phyloP scores from a whole-genome alignment of 2,888 invertebrate species.

The Incurvaria masculella region DNA sequence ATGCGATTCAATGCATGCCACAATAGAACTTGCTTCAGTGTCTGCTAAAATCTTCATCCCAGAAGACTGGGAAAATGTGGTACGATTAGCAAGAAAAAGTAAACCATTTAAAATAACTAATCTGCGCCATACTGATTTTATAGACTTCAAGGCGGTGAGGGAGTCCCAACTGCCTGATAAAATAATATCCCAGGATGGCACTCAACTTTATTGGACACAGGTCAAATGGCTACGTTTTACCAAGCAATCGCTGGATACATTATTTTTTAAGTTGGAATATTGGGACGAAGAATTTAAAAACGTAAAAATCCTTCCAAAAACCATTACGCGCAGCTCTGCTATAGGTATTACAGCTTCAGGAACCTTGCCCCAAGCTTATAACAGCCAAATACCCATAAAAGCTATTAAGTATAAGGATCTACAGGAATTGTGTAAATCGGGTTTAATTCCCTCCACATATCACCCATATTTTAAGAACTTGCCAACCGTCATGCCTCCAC shows the following conservation, averaged over 20 bases:
- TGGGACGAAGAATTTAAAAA: not conserved
- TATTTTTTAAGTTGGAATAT: not conserved
- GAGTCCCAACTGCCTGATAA: constrained; percentile 1
- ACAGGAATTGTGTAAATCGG: too few species aligned
- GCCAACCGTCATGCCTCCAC: too few species aligned
- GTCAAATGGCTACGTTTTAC: constrained; percentile 7
- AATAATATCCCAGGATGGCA: constrained; percentile 2
- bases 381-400: not conserved
- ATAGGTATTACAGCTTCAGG: not conserved
- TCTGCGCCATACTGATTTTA: not conserved
- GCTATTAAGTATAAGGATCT: not conserved
- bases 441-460: too few species aligned
- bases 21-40: too few species aligned
- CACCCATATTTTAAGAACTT: too few species aligned
- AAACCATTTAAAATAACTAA: not conserved
- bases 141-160: not conserved
- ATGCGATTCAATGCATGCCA: too few species aligned
- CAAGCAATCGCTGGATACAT: constrained; percentile 1
- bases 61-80: not conserved
- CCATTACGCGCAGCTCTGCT: not conserved
- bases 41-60: too few species aligned
- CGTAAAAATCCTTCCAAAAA: not conserved
- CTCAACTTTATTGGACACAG: constrained; percentile 2
- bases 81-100: not conserved
- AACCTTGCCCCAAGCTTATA: not conserved